These are phyloP conservation scores for Leucopsar rothschildi DNA, from an alignment of 2,113 vertebrate genomes.

Conservation along the genomic window DNA sequence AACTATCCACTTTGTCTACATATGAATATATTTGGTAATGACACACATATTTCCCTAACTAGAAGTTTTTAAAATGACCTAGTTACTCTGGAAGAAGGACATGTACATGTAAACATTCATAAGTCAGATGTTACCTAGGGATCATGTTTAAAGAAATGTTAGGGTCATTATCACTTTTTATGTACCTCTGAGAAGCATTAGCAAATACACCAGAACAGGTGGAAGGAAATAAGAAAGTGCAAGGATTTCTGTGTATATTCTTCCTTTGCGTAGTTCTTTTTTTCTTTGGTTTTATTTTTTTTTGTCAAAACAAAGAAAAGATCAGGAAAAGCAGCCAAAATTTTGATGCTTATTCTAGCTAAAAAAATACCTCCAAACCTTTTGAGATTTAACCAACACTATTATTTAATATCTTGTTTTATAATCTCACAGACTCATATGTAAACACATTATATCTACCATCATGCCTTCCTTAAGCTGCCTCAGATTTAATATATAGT, in stretches of 20 bases:
- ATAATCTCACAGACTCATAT: constrained; percentile 1
- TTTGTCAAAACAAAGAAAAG: background rate
- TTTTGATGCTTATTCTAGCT: background rate
- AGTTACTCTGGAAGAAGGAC: background rate
- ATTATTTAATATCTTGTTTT: constrained; percentile 39
- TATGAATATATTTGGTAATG: background rate
- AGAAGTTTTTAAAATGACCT: background rate
- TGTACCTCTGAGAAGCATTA: background rate
- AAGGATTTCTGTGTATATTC: background rate
- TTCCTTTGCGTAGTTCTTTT: background rate
- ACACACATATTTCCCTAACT: background rate
- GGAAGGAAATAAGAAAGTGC: background rate
- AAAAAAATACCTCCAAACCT: background rate
- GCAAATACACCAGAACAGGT: background rate
- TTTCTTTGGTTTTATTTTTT: background rate
- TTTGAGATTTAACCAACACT: constrained; percentile 3
- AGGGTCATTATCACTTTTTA: background rate
- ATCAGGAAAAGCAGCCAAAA: background rate
- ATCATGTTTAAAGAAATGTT: background rate
- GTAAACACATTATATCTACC: constrained; percentile 27
- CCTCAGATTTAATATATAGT: background rate
- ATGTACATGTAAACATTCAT: background rate
- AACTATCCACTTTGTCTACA: background rate
- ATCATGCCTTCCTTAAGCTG: constrained; percentile 25
- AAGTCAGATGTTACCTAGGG: background rate